phyloP scores from a whole-genome alignment of 2,888 invertebrate genomes.

The Cerceris rybyensis region DNA sequence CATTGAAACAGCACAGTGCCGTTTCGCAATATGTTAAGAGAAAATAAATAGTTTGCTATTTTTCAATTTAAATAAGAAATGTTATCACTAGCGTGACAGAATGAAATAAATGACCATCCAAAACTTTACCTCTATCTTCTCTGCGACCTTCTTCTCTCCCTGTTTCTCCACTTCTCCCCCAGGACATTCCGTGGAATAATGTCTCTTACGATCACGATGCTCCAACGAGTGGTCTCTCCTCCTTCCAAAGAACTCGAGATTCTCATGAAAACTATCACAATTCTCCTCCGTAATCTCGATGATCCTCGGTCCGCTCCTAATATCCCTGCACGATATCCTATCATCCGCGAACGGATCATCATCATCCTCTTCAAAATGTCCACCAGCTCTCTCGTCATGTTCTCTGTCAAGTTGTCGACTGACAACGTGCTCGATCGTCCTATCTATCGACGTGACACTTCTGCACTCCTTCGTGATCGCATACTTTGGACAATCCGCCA shows the following conservation, averaged over 20 bases:
- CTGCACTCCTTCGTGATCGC: conserved; percentile 69
- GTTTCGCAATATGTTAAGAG: too few species aligned
- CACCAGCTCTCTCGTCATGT: conserved; percentile 33
- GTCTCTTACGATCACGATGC: conserved; percentile 43
- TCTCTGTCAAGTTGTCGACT: conserved; percentile 66
- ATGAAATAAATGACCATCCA: too few species aligned
- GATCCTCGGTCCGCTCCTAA: conserved; percentile 68
- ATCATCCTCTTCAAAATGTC: conserved; percentile 35
- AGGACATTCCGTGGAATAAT: conserved; percentile 19
- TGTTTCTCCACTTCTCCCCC: conserved; percentile 13
- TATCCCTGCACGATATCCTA: conserved; percentile 50
- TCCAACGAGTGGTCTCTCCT: conserved; percentile 66
- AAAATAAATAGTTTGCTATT: too few species aligned
- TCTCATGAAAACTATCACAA: conserved; percentile 79
- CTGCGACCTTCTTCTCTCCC: conserved; percentile 17
- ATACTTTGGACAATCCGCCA: conserved; percentile 74
- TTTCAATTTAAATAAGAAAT: too few species aligned
- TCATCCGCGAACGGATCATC: conserved; percentile 63
- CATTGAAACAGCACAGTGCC: too few species aligned
- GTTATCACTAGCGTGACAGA: too few species aligned
- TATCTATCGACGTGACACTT: conserved; percentile 73
- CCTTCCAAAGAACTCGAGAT: conserved; percentile 76
- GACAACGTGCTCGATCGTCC: conserved; percentile 75
- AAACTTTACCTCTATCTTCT: conserved; percentile 47
- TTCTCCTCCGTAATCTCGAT: conserved; percentile 79